Conservation (phyloP, 2,888 invertebrate genomes). For the Kryphioiulus occultus region DNA sequence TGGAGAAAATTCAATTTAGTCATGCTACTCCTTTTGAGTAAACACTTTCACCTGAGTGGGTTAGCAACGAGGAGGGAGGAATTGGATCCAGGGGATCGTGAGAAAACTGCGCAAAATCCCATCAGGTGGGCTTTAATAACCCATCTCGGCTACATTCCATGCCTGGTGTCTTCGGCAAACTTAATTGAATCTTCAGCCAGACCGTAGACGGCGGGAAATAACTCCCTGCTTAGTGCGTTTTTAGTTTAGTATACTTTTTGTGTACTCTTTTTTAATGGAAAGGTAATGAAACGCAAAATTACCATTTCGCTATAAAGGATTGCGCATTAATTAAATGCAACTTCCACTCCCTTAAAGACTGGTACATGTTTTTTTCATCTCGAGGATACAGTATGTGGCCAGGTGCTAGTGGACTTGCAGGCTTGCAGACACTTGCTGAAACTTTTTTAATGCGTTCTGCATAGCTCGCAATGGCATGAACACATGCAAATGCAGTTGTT, state of each 20-base stretch:
- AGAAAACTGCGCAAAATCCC: conserved; percentile 14
- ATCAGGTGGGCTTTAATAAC: background rate
- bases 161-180: background rate
- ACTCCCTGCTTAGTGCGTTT: background rate
- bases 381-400: background rate
- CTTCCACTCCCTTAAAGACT: background rate
- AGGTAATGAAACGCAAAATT: background rate
- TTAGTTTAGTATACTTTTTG: background rate
- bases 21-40: conserved; percentile 23
- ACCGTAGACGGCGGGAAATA: conserved; percentile 20
- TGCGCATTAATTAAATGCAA: background rate
- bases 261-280: background rate
- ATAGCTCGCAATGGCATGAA: no score
- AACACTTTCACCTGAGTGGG: conserved; percentile 23
- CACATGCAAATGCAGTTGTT: background rate
- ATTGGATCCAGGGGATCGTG: background rate
- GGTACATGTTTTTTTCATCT: background rate
- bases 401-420: background rate
- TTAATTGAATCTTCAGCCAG: conserved; percentile 6
- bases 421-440: no score
- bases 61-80: conserved; percentile 16
- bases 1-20: conserved; percentile 23
- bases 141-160: background rate
- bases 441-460: background rate
- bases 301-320: background rate